Evolutionary conservation across 2,888 invertebrate genomes (phyloP).

Genomic region (Anticlea derivata): DNA sequence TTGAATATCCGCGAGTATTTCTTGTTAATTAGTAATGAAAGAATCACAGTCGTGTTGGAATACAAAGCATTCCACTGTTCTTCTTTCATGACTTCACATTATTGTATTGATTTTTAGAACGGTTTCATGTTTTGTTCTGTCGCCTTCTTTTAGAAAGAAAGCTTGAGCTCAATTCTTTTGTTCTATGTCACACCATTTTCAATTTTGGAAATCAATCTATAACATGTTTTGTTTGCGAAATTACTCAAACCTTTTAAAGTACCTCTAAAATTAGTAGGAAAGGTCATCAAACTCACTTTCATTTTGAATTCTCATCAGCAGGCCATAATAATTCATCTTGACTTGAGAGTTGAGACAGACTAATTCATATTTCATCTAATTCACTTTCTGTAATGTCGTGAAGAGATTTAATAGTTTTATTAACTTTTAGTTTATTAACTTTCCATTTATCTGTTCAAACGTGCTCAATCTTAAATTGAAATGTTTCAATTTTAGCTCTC

Average conservation of each 20-base stretch:
- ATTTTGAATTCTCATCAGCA: constrained; percentile 34
- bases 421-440: no score
- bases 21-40: no score
- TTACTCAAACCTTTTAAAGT: constrained; percentile 16
- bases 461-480: constrained; percentile 9
- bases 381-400: constrained; percentile 29
- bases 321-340: constrained; percentile 31
- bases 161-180: constrained; percentile 25
- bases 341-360: constrained; percentile 29
- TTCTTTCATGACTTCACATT: not conserved
- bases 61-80: no score
- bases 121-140: not conserved
- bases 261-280: constrained; percentile 20
- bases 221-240: constrained; percentile 20
- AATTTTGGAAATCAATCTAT: constrained; percentile 26
- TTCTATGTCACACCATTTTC: constrained; percentile 15
- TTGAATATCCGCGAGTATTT: no score
- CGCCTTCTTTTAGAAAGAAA: not conserved
- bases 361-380: constrained; percentile 36
- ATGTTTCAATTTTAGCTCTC: not conserved
- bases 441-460: constrained; percentile 19
- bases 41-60: no score
- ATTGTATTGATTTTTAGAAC: constrained; percentile 1
- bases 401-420: constrained; percentile 23
- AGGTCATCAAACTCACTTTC: constrained; percentile 36